phyloP scores from a whole-genome alignment of 2,113 vertebrate genomes.

The Alces alces region DNA sequence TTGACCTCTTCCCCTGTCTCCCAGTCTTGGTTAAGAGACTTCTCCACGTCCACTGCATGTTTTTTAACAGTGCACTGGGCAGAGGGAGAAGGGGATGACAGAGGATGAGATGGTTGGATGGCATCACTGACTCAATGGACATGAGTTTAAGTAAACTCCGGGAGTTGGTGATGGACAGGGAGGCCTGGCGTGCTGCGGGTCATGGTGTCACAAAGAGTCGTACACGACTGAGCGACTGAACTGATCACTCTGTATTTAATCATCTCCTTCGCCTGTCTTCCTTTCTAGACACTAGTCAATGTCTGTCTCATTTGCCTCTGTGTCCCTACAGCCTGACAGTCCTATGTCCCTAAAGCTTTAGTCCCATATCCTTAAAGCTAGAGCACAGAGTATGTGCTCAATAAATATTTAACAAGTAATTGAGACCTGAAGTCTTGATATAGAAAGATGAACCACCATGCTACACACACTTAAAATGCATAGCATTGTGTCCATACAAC shows the following conservation, averaged over 20 bases:
- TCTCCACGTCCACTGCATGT: background rate
- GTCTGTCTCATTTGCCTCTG: background rate
- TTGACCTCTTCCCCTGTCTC: background rate
- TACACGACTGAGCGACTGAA: background rate
- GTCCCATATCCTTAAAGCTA: background rate
- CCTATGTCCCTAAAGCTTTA: background rate
- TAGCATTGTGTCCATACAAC: accelerated
- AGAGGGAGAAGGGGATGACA: background rate
- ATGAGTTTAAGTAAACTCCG: background rate
- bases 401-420: background rate
- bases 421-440: background rate
- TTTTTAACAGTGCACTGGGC: background rate
- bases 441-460: background rate
- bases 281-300: background rate
- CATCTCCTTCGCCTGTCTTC: background rate
- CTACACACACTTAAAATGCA: background rate
- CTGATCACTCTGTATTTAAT: background rate
- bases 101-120: background rate
- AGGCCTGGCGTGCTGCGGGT: accelerated
- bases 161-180: background rate
- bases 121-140: background rate
- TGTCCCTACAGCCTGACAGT: background rate
- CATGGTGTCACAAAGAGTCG: background rate
- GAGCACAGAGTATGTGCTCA: background rate
- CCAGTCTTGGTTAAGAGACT: background rate